These are phyloP conservation scores for Marasmarcha lunaedactyla DNA, from an alignment of 2,888 invertebrate species.

Conservation along the genomic window DNA sequence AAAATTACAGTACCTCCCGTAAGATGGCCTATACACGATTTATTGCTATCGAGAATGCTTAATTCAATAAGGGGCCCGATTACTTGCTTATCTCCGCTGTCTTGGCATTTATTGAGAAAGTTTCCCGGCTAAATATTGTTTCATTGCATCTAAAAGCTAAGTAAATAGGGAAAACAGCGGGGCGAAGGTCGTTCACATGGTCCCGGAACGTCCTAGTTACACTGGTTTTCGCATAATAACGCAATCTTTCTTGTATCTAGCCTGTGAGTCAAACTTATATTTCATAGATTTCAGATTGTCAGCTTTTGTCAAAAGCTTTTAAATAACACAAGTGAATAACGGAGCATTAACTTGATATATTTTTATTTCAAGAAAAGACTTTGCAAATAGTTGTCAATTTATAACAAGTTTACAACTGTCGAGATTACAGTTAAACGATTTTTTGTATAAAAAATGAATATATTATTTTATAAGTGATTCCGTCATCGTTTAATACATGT, in stretches of 20 bases:
- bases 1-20: too few relatives aligned
- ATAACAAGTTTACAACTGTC: too few relatives aligned
- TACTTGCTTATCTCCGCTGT: neutral
- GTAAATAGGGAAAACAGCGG: neutral
- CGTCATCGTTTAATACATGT: neutral
- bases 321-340: too few relatives aligned
- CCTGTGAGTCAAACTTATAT: too few relatives aligned
- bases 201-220: neutral
- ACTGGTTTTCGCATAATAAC: neutral
- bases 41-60: neutral
- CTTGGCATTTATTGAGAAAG: neutral
- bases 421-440: too few relatives aligned
- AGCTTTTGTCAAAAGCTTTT: too few relatives aligned
- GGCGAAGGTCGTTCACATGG: neutral
- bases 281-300: too few relatives aligned
- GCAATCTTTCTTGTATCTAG: neutral
- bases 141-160: slow-evolving; percentile 1
- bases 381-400: too few relatives aligned
- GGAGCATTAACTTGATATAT: too few relatives aligned
- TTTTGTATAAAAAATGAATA: too few relatives aligned
- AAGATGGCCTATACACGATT: neutral
- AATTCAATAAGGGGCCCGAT: slow-evolving; percentile 1
- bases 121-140: neutral
- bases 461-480: neutral
- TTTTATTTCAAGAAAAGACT: too few relatives aligned